phyloP scores from a whole-genome alignment of 2,797 vertebrate genomes.

The Mionectes olivaceus region DNA sequence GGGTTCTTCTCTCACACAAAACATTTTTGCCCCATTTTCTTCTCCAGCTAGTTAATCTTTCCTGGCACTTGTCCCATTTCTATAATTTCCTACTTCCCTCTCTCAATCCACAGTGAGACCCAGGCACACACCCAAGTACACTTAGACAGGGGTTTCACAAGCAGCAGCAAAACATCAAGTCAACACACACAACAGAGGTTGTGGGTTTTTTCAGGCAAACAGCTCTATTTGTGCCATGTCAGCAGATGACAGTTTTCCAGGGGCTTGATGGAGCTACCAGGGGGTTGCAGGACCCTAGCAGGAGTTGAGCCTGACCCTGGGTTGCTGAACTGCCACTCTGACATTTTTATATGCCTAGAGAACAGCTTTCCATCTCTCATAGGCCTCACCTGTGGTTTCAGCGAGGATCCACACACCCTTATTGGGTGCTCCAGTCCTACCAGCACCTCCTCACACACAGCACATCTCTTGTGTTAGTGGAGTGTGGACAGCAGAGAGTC shows the following conservation, averaged over 20 bases:
- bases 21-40: background rate
- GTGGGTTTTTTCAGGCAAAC: background rate
- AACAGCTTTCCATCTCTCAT: background rate
- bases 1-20: background rate
- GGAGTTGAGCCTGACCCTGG: background rate
- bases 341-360: background rate
- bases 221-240: background rate
- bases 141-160: background rate
- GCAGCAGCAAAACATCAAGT: background rate
- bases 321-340: background rate
- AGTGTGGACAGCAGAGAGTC: fast-evolving
- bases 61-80: background rate
- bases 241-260: background rate
- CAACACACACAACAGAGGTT: background rate
- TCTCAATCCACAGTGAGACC: background rate
- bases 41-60: background rate
- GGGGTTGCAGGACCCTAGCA: background rate
- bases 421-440: background rate
- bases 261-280: background rate
- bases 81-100: background rate
- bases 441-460: background rate
- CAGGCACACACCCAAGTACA: fast-evolving
- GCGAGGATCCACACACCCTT: fast-evolving
- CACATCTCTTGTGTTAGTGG: too few relatives aligned
- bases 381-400: background rate